These are phyloP conservation scores for Hemitrygon akajei DNA, from an alignment of 2,797 vertebrate genomes.

Conservation along the genomic window DNA sequence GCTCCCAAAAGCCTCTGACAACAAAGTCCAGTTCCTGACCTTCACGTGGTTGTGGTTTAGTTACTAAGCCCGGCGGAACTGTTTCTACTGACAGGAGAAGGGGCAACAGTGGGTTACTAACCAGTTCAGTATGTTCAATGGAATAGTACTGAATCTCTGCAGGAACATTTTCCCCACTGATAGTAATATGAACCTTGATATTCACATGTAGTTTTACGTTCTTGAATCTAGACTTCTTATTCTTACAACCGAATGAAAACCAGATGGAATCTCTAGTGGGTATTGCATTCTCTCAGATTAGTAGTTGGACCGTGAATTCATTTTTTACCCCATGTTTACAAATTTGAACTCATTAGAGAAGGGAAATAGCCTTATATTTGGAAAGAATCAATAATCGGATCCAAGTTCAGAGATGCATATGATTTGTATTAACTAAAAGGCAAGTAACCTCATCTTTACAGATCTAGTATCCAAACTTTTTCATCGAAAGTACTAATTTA, in stretches of 20 bases:
- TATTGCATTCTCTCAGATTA: neutral
- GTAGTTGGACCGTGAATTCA: neutral
- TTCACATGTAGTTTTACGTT: neutral
- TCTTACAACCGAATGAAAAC: neutral
- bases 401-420: neutral
- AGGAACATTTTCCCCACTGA: neutral
- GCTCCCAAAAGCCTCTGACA: no score
- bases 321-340: neutral
- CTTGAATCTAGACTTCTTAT: neutral
- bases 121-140: neutral
- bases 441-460: neutral
- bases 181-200: neutral
- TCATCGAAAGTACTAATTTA: neutral
- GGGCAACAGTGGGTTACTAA: no score
- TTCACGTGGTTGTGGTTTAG: no score
- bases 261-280: neutral
- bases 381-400: neutral
- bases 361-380: neutral
- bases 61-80: no score
- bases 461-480: neutral
- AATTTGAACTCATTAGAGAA: neutral
- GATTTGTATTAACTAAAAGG: neutral
- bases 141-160: neutral
- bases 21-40: no score
- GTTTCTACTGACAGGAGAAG: no score